Evolutionary conservation across 2,888 invertebrate genomes (phyloP), one percentile per base, ranked within the genome.

Genomic region (Hydraecia micacea): DNA sequence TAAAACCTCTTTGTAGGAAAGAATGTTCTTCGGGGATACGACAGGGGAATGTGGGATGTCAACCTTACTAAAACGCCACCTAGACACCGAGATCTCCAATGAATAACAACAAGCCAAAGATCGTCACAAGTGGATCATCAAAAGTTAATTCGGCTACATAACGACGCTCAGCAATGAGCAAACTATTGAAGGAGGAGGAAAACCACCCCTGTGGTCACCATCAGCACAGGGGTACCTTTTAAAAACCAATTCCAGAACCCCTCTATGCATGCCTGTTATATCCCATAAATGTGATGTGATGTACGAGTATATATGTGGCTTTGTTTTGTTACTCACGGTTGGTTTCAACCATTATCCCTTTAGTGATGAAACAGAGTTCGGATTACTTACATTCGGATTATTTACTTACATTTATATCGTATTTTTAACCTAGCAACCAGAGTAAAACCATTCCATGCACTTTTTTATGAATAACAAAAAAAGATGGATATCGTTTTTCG

Each of bases 391-490:
- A n/a, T n/a, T n/a, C n/a, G 42, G n/a, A 36, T 3, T 49, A 3
- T 42, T 55, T 8, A 25, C 5, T 11, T 55, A 71, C 0, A 0
- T 25, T 42, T 73, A 9, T 4, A 68, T 36, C 18, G 6, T 39
- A 6, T 11, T 36, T 46, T 65, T 46, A 0, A 25, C 28, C 28
- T 55, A n/a, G 42, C 63, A 55, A 65, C 52, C 42, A 28, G 15
- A 25, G n/a, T 49, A 18, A 62, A 25, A 79, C 52, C 8, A 55
- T 39, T 25, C 36, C 3, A 39, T 58, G 25, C 36, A 68, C 28
- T 36, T 72, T 28, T 83, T 68, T 55, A n/a, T 28, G 13, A 49
- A 73, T 67, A 83, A 36, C 21, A 32, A 84, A 65, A 36, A 15
- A 32, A 32, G 32, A 63, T 75, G 21, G 28, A 15, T 49, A 62